These are phyloP conservation scores for Phoxinus dragarum DNA, from an alignment of 2,797 vertebrate species.

Conservation along the genomic window DNA sequence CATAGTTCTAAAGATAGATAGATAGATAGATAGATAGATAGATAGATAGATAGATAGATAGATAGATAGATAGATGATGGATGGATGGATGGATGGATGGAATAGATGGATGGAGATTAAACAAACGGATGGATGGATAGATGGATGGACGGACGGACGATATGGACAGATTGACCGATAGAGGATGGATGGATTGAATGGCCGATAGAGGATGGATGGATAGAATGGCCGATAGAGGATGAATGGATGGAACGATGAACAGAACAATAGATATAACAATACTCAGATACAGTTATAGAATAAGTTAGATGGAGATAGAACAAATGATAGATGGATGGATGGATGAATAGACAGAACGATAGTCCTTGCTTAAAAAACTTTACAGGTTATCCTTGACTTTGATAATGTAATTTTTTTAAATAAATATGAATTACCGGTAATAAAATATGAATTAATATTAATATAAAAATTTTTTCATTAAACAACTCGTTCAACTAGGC, in stretches of 20 bases:
- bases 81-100: not conserved
- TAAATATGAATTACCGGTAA: too few relatives aligned
- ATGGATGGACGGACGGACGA: not conserved
- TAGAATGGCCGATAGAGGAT: too few relatives aligned
- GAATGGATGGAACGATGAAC: not conserved
- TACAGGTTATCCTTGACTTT: not conserved
- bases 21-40: not conserved
- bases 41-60: not conserved
- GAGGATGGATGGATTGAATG: too few relatives aligned
- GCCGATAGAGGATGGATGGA: too few relatives aligned
- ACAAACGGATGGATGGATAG: not conserved
- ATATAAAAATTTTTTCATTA: not conserved
- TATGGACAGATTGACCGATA: not conserved
- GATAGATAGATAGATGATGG: not conserved
- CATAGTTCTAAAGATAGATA: too few relatives aligned
- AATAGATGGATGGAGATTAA: not conserved
- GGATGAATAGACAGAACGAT: not conserved
- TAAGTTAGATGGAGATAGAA: not conserved
- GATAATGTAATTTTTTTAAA: not conserved
- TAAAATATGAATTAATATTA: not conserved
- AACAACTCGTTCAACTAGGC: not conserved
- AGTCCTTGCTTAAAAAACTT: not conserved
- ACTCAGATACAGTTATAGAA: too few relatives aligned
- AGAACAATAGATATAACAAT: not conserved
- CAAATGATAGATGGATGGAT: not conserved